Percentiles rank a stretch among this genome's conserved stretches.
These are phyloP conservation scores for Phalacrocorax carbo DNA, from an alignment of 2,113 vertebrate species.

Conservation along the genomic window DNA sequence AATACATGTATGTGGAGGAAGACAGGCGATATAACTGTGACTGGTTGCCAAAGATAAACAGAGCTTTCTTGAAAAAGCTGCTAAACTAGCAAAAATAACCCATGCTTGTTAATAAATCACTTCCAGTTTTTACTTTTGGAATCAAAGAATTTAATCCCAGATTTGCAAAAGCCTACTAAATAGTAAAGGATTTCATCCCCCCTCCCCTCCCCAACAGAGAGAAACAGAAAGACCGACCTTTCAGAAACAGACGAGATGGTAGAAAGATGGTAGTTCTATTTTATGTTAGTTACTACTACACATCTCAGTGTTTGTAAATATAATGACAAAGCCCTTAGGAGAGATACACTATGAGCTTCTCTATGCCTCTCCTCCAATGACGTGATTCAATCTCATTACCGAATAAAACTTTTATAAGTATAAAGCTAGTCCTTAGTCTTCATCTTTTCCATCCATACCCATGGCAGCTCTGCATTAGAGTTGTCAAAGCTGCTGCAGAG, in stretches of 20 bases:
- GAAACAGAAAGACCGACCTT: background rate
- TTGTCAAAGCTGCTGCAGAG: background rate
- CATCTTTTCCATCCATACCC: background rate
- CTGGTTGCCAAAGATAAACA: background rate
- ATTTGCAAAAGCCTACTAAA: background rate
- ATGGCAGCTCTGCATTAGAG: background rate
- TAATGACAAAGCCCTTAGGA: background rate
- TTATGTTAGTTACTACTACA: background rate
- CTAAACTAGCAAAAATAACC: constrained; percentile 11
- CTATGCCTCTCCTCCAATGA: background rate
- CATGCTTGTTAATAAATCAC: background rate
- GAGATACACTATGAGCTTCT: background rate
- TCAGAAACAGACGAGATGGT: background rate
- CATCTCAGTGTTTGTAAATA: background rate
- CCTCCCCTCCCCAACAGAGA: too few relatives aligned
- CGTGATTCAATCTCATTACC: background rate
- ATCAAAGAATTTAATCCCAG: background rate
- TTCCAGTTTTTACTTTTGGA: constrained; percentile 2
- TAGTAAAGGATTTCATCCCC: background rate
- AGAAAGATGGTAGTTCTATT: background rate
- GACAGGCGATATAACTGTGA: background rate
- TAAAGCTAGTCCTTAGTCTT: background rate
- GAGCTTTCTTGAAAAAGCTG: constrained; percentile 18
- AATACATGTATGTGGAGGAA: background rate
- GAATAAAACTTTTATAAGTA: background rate